These are phyloP conservation scores for Echinarachnius parma DNA, from an alignment of 53 echinoderm and acorn worm species.

Conservation along the genomic window DNA sequence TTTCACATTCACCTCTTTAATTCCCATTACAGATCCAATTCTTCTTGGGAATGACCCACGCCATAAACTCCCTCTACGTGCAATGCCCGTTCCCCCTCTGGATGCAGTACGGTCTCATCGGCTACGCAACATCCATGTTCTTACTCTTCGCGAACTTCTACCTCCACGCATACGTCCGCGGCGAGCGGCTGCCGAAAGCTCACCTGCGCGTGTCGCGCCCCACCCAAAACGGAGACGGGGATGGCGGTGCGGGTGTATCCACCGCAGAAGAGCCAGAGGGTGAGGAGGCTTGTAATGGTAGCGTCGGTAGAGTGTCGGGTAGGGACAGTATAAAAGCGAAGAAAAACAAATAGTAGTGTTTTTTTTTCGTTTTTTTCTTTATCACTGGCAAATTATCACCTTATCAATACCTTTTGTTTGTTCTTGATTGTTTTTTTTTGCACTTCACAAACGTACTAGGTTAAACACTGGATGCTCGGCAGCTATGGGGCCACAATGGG, in stretches of 20 bases:
- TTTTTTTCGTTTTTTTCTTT: too few relatives aligned
- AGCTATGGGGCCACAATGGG: too few relatives aligned
- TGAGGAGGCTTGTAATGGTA: not conserved
- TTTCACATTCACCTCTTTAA: too few relatives aligned
- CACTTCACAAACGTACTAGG: too few relatives aligned
- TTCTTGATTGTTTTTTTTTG: too few relatives aligned
- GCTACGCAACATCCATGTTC: slow-evolving; percentile 82
- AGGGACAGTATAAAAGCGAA: slow-evolving; percentile 20
- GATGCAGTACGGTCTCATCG: slow-evolving; percentile 87
- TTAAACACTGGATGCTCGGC: too few relatives aligned
- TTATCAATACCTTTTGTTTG: too few relatives aligned
- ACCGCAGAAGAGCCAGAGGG: too few relatives aligned
- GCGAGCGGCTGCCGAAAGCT: slow-evolving; percentile 75
- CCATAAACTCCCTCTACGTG: slow-evolving; percentile 82
- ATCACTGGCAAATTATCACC: too few relatives aligned
- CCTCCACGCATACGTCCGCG: slow-evolving; percentile 88
- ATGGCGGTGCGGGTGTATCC: not conserved
- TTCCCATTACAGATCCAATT: slow-evolving; percentile 86
- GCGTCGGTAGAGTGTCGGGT: not conserved
- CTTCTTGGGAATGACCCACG: slow-evolving; percentile 70
- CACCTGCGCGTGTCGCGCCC: not conserved
- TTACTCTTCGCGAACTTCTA: slow-evolving; percentile 95
- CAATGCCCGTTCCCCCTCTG: slow-evolving; percentile 81
- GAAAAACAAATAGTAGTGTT: slow-evolving; percentile 4
- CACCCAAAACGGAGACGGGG: not conserved